Evolutionary conservation across 53 echinoderm and acorn worm species (phyloP), one percentile per base, ranked within the genome.

Genomic region (Apostichopus leukothele): DNA sequence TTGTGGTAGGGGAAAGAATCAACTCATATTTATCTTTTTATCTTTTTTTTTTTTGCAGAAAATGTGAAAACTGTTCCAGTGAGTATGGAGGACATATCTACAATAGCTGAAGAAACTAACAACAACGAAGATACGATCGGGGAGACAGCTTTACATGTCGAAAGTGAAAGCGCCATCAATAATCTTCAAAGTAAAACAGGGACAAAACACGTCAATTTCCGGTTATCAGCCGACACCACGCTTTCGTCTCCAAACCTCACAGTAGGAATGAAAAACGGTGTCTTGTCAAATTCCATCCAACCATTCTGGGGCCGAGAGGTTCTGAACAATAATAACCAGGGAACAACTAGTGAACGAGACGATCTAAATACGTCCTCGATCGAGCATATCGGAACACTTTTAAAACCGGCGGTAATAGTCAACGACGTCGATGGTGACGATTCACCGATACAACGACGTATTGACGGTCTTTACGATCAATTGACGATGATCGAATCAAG

Each of bases 381-480:
- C 39, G 5, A 18, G 18, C 50, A 67, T 7, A 39, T 85, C 22
- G 75, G 55, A 75, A 87, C 88, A 75, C 75, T 52, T 11, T 10
- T 67, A 18, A 63, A 50, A 18, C 67, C 85, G 21, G 66, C 50
- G 0, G 85, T 85, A 50, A 66, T 85, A 16, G 85, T 85, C 10
- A 50, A 67, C 18, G 75, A 20, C 20, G 88, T 73, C 1, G 16
- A 74, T 9, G 6, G 73, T 1, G 60, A 50, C 19, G 88, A 55
- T 20, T 8, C 23, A 4, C 90, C 52, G 5, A 83, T 97, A 61
- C 93, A 97, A 73, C 86, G 87, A 66, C 88, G 89, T 25, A 97
- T 97, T 10, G 95, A 97, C 57, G 94, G 92, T 21, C 91, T 97
- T 16, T 97, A 93, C 76, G 77, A 89, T 76, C 95, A 97, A 91